These are phyloP conservation scores for Cebus imitator DNA, from an alignment of 2,113 vertebrate species.

Conservation along the genomic window DNA sequence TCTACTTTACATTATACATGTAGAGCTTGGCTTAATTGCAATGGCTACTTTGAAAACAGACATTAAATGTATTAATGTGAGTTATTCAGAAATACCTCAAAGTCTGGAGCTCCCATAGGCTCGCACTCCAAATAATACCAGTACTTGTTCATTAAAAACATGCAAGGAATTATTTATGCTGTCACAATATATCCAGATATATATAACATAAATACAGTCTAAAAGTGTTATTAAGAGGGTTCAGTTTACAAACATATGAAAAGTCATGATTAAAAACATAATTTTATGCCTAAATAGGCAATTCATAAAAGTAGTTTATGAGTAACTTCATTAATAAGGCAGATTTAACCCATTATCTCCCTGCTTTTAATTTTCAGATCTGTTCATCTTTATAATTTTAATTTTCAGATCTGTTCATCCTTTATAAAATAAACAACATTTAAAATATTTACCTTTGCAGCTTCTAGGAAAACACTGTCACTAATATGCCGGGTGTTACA, in stretches of 20 bases:
- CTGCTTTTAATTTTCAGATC: not conserved
- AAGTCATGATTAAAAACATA: not conserved
- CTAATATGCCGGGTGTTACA: slow-evolving; percentile 96
- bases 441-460: slow-evolving; percentile 92
- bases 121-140: not conserved
- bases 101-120: not conserved
- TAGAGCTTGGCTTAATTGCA: not conserved
- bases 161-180: not conserved
- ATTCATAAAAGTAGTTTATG: not conserved
- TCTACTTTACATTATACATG: not conserved
- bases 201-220: not conserved
- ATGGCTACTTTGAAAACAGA: not conserved
- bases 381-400: slow-evolving; percentile 14
- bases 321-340: not conserved
- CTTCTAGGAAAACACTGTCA: slow-evolving; percentile 95
- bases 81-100: not conserved
- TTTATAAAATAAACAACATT: slow-evolving; percentile 42
- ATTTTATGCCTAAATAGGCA: not conserved
- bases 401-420: not conserved
- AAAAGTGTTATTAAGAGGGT: not conserved
- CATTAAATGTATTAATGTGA: not conserved
- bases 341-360: slow-evolving; percentile 20
- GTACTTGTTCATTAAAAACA: not conserved
- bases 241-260: not conserved
- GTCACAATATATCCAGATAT: not conserved